Evolutionary conservation across 2,797 vertebrate genomes (phyloP), one percentile per base, ranked within the genome.

Genomic region (Neosilurus hyrtlii): DNA sequence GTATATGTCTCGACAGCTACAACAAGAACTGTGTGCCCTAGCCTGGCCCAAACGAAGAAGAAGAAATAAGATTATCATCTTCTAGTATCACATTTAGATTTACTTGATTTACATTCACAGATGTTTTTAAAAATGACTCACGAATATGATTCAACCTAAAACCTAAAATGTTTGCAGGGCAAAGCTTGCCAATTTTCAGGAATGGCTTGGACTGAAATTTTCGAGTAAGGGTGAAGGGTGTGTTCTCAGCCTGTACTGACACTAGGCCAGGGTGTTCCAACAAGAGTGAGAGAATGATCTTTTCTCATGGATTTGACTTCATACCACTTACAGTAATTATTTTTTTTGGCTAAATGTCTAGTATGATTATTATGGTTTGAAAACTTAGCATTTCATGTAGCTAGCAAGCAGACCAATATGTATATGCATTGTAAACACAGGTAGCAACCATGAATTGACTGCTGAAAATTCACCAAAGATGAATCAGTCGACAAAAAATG

Each of bases 161-260:
- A 26, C n/a, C 18, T 75, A 18, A 63, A 63, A 10, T 63, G 59
- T 63, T 78, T 78, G 37, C 59, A 63, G n/a, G 51, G 1, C 11
- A 51, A 51, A 63, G 37, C 43, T 78, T 51, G 75, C 43, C 59
- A 63, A 20, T 35, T 22, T 59, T 59, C 20, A 61, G 35, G 20
- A 75, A 59, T 75, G 16, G 16, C n/a, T 62, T 24, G 59, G 9
- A 63, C 16, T 77, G 59, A 62, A 77, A 77, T 62, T 26, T 63
- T 14, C 63, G 59, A 63, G 12, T 22, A 77, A 77, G 75, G 59
- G 75, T 63, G 22, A 77, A 16, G 75, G 75, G 75, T 77, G 37
- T 5, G 75, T 57, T 57, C 57, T 16, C 22, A 63, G 10, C 8
- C 37, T 26, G 22, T 24, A 26, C n/a, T 18, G 12, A 57, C 26